Conservation (phyloP, 2,888 invertebrate genomes). For the Tinea pellionella region DNA sequence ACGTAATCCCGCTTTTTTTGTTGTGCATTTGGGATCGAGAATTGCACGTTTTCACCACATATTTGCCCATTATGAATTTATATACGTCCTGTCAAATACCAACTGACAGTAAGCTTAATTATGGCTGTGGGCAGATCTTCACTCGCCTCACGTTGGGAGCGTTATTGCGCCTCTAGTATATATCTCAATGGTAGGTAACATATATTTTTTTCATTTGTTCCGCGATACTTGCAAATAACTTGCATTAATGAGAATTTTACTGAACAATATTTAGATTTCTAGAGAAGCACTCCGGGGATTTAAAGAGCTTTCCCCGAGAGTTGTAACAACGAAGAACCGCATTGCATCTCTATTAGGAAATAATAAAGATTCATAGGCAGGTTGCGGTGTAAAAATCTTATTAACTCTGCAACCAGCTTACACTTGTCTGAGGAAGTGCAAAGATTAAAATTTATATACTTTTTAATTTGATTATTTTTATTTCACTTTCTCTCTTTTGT, state of each 20-base stretch:
- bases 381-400: conserved; percentile 23
- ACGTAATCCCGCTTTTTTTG: too few species aligned
- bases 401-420: conserved; percentile 17
- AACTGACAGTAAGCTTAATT: too few species aligned
- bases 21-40: too few species aligned
- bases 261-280: background rate
- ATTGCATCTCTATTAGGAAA: conserved; percentile 22
- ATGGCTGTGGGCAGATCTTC: background rate
- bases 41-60: too few species aligned
- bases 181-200: too few species aligned
- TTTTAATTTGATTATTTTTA: conserved; percentile 1
- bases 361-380: conserved; percentile 27
- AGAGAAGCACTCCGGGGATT: background rate
- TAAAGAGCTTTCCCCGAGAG: background rate
- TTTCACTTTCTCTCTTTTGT: background rate
- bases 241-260: background rate
- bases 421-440: background rate
- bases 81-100: too few species aligned
- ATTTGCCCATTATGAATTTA: too few species aligned
- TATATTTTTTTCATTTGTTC: too few species aligned
- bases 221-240: too few species aligned
- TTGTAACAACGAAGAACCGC: conserved; percentile 2
- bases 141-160: too few species aligned
- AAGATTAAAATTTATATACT: conserved; percentile 8
- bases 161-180: too few species aligned